These are phyloP conservation scores for Meandrina meandrites DNA, from an alignment of 92 coral and sea anemone genomes.

Conservation along the genomic window DNA sequence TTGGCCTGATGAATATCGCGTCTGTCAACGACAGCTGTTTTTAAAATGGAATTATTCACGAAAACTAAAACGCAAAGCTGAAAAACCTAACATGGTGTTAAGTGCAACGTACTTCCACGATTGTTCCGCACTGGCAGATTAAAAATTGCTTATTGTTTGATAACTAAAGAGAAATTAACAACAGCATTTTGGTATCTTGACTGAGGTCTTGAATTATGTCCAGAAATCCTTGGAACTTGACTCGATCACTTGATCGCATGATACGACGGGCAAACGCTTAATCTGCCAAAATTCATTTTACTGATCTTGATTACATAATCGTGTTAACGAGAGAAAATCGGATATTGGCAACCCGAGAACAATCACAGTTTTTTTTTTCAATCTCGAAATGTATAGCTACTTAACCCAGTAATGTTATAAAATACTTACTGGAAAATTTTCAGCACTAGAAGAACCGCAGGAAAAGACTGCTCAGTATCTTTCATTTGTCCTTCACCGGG, in stretches of 20 bases:
- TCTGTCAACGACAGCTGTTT: neutral
- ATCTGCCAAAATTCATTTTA: neutral
- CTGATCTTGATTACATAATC: neutral
- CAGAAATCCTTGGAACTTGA: neutral
- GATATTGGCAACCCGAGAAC: neutral
- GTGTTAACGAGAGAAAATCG: neutral
- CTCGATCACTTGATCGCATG: neutral
- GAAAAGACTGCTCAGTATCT: neutral
- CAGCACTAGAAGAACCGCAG: neutral
- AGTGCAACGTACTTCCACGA: neutral
- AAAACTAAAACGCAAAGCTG: neutral
- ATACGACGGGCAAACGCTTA: neutral
- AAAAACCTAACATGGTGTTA: neutral
- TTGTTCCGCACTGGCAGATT: neutral
- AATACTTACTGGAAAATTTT: neutral
- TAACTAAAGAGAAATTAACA: neutral
- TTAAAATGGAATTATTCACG: neutral
- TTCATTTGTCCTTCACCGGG: neutral
- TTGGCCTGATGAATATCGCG: neutral
- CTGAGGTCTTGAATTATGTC: neutral
- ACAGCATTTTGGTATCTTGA: neutral
- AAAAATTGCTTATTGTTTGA: neutral
- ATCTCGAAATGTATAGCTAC: neutral
- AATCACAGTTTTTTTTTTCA: neutral
- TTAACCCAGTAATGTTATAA: neutral